Base-by-base conservation (phyloP, 2,888 invertebrate species). In the Cotesia congregata region DNA sequence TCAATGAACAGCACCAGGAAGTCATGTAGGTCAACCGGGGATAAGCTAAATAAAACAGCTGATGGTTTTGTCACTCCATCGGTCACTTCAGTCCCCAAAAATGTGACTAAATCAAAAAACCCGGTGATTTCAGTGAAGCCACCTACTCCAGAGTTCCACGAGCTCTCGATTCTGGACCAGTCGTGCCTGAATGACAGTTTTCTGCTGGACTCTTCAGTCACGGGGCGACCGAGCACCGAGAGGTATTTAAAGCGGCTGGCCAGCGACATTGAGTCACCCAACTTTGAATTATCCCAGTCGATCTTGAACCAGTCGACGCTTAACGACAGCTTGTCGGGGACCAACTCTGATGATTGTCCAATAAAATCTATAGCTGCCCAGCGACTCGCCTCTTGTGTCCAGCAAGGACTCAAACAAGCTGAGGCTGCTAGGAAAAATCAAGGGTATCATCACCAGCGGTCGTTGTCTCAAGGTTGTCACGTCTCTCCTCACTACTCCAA, bases 271-370 rank as follows among this genome's bases (percentile, higher is more conserved):
- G 65, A 7, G 12, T 15, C 12, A 9, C 41, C 72, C 7, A 61
- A 30, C 39, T 60, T 59, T 72, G 40, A 7, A n/a, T 1, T 4
- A 39, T 20, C n/a, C 9, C 50, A 39, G 69, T 88, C 88, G 0
- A 85, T 88, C 76, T 79, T 89, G n/a, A 85, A 84, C 78, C 80
- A 83, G 7, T 88, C 88, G 1, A 79, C 83, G 12, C 84, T 89
- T 86, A 86, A 88, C 61, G 87, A 88, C 77, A 82, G 80, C 76
- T 77, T 82, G 1, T 80, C 78, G 0, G 79, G 78, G 15, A 79
- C 80, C 59, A 80, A 76, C 70, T 70, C 76, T 0, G 79, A 80
- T 15, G 82, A 80, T 4, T 67, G 64, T 64, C 72, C 76, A 0
- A 64, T 78, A 5, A 80, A 78, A 41, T 79, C 78, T 5, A 67